Conservation (phyloP, 92 coral and sea anemone species). For the Actinernus sp. region DNA sequence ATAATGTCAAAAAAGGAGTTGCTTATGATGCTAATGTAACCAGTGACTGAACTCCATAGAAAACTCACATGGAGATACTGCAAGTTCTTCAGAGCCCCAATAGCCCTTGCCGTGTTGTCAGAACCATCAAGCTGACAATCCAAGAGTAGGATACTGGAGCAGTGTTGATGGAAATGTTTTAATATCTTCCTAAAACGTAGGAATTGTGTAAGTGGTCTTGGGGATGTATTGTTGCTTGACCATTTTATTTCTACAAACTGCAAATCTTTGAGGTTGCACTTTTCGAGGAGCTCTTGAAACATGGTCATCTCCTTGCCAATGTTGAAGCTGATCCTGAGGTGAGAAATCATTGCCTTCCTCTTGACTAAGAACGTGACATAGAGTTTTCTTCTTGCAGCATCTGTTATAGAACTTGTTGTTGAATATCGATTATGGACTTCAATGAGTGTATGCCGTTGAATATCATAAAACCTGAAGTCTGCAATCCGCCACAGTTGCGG, state of each 20-base stretch:
- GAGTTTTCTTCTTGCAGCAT: slow-evolving; percentile 34
- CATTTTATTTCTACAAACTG: slow-evolving; percentile 38
- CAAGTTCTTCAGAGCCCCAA: slow-evolving; percentile 37
- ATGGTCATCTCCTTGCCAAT: slow-evolving; percentile 39
- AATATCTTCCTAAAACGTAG: slow-evolving; percentile 29
- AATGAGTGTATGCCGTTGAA: too few relatives aligned
- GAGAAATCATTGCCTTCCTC: slow-evolving; percentile 54
- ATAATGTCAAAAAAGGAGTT: slow-evolving; percentile 22
- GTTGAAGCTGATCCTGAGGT: slow-evolving; percentile 29
- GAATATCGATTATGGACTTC: background rate
- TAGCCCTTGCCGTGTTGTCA: slow-evolving; percentile 28
- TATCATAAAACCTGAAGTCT: slow-evolving; percentile 38
- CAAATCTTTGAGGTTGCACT: slow-evolving; percentile 50
- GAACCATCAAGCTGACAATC: slow-evolving; percentile 59
- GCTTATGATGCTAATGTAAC: background rate
- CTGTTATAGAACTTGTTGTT: slow-evolving; percentile 7
- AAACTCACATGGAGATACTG: slow-evolving; percentile 45
- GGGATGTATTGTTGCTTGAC: slow-evolving; percentile 17
- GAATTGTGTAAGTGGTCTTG: background rate
- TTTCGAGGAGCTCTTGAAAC: slow-evolving; percentile 27
- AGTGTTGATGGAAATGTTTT: slow-evolving; percentile 5
- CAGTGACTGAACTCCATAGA: background rate
- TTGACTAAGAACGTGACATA: slow-evolving; percentile 50
- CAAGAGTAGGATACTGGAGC: slow-evolving; percentile 33
- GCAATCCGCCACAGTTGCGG: slow-evolving; percentile 62